A percentile compares a stretch with the other conserved stretches of the same genome.
Conservation (phyloP, 2,113 vertebrate genomes). For the Melanocharis versteri region DNA sequence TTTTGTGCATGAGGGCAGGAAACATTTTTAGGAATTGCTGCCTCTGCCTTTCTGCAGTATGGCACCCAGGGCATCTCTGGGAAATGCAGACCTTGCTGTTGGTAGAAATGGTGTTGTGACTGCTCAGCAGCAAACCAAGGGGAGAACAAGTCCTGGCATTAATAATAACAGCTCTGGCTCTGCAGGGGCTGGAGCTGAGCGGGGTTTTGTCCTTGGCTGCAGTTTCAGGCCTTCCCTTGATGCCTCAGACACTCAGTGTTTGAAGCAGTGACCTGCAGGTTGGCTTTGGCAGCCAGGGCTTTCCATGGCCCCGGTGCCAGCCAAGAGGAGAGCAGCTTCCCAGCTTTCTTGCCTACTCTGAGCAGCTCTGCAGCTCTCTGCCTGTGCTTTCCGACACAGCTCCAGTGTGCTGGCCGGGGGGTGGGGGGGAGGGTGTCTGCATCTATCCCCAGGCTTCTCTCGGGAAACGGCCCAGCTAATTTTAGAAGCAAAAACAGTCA, state of each 20-base stretch:
- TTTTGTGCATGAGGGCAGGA: not conserved
- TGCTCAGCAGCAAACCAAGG: not conserved
- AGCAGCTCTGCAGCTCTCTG: not conserved
- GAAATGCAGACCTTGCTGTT: fast-evolving
- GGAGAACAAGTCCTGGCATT: not conserved
- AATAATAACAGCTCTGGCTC: fast-evolving
- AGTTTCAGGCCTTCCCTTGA: not conserved
- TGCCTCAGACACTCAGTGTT: fast-evolving
- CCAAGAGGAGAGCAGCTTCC: not conserved
- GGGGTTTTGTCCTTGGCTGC: fast-evolving
- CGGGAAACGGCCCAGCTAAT: slow-evolving; percentile 45
- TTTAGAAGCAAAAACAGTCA: slow-evolving; percentile 48
- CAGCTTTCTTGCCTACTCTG: not conserved
- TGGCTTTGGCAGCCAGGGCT: not conserved
- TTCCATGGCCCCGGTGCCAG: not conserved
- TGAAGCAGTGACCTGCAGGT: not conserved
- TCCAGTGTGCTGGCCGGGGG: not conserved
- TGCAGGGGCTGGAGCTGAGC: not conserved
- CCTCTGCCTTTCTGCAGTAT: not conserved
- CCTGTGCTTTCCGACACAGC: not conserved
- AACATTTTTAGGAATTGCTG: not conserved
- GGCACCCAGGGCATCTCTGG: not conserved
- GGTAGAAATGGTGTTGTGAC: not conserved
- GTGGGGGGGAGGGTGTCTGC: not conserved
- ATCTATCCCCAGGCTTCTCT: not conserved